Evolutionary conservation across 1,140 invertebrate genomes (phyloP).

Genomic region (Ostrea denselamellosa): DNA sequence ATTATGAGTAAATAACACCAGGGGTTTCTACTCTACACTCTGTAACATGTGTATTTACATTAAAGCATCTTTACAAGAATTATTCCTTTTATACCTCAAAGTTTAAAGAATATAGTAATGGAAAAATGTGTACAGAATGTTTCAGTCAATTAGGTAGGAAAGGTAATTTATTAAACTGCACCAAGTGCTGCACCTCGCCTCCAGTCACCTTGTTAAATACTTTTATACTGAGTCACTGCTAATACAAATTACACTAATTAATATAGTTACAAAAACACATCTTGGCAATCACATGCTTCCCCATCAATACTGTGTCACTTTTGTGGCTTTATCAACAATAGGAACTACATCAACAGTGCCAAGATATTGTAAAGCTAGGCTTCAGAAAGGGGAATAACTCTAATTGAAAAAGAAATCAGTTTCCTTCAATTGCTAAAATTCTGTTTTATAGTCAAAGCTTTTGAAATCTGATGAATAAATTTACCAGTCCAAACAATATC

Average conservation of each 20-base stretch:
- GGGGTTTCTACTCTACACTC: not conserved
- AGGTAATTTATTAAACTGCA: constrained; percentile 16
- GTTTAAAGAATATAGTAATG: not conserved
- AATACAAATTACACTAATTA: not conserved
- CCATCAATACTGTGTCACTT: not conserved
- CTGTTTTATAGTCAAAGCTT: no score
- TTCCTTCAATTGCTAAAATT: not conserved
- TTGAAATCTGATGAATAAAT: no score
- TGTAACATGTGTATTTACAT: not conserved
- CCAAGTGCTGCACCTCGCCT: not conserved
- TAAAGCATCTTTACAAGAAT: not conserved
- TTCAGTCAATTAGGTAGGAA: not conserved
- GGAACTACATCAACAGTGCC: not conserved
- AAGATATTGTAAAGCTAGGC: not conserved
- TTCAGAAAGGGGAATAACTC: constrained; percentile 2
- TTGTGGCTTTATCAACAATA: not conserved
- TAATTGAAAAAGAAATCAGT: no score
- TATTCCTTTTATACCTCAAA: constrained; percentile 2
- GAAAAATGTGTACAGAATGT: not conserved
- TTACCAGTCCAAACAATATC: no score
- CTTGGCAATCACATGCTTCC: not conserved
- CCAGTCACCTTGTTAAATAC: not conserved
- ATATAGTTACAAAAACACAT: not conserved
- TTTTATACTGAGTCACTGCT: not conserved
- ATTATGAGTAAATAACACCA: not conserved